A percentile compares a stretch with the other conserved stretches of the same genome.
Evolutionary conservation across 2,888 invertebrate genomes (phyloP).

Genomic region (Phengaris arion): DNA sequence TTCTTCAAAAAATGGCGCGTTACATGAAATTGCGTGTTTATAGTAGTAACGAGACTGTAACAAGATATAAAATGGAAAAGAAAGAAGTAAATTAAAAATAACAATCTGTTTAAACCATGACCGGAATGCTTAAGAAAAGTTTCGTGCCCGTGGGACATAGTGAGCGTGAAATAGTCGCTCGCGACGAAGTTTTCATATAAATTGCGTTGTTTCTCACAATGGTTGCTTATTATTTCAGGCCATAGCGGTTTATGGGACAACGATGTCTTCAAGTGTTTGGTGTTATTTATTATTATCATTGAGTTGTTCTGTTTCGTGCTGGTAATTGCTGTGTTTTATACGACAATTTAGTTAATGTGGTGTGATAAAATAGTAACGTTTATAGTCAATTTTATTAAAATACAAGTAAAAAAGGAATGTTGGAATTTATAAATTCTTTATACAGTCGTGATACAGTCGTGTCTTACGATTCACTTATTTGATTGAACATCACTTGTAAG

Average conservation of each 20-base stretch:
- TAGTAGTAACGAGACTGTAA: neutral
- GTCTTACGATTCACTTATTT: no score
- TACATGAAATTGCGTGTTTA: neutral
- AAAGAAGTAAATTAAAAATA: conserved; percentile 23
- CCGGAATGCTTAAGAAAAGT: conserved; percentile 19
- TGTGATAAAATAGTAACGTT: neutral
- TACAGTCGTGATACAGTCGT: no score
- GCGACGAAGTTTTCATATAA: conserved; percentile 47
- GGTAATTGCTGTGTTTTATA: conserved; percentile 4
- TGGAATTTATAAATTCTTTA: no score
- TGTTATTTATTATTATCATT: conserved; percentile 38
- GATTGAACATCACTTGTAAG: no score
- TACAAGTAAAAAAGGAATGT: no score
- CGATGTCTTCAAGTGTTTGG: conserved; percentile 40
- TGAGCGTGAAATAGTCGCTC: conserved; percentile 23
- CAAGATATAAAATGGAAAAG: neutral
- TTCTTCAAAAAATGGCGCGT: neutral
- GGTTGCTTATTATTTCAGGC: conserved; percentile 45
- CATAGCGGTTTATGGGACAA: conserved; percentile 47
- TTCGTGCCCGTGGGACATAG: conserved; percentile 22
- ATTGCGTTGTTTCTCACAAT: conserved; percentile 42
- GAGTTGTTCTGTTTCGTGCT: conserved; percentile 1
- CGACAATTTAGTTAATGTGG: neutral
- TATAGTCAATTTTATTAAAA: no score
- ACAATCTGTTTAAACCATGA: conserved; percentile 20